Percentiles rank a stretch among this genome's conserved stretches.
Conservation (phyloP, 1,140 invertebrate species). For the Arctopsyche grandis region DNA sequence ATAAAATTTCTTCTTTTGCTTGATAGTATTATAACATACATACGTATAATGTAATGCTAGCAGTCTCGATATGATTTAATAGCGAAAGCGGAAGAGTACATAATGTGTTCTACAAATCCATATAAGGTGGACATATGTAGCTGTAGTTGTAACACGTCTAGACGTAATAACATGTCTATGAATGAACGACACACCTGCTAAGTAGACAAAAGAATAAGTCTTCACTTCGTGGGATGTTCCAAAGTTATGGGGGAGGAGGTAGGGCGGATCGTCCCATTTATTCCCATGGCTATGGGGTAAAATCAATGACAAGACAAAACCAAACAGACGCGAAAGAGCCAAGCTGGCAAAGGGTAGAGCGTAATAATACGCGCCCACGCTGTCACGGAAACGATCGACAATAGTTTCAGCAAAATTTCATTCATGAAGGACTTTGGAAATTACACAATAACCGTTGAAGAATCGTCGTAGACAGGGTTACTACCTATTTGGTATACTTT, state of each 20-base stretch:
- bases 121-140: background rate
- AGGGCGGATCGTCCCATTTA: slow-evolving; percentile 1
- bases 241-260: background rate
- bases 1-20: no score
- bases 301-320: slow-evolving; percentile 31
- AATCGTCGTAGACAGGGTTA: no score
- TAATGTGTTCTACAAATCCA: background rate
- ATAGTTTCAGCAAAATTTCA: no score
- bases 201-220: background rate
- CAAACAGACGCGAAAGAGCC: slow-evolving; percentile 5
- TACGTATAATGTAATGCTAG: no score
- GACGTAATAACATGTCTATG: background rate
- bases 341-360: slow-evolving; percentile 1
- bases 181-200: slow-evolving; percentile 4
- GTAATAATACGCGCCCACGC: background rate
- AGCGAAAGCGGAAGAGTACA: no score
- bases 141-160: no score
- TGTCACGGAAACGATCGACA: background rate
- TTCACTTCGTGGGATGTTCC: background rate
- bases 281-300: background rate
- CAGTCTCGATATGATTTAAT: no score
- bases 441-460: background rate
- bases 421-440: background rate
- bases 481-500: no score
- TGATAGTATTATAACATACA: no score